Conservation (phyloP, 2,888 invertebrate species). For the Plebejus anna region DNA sequence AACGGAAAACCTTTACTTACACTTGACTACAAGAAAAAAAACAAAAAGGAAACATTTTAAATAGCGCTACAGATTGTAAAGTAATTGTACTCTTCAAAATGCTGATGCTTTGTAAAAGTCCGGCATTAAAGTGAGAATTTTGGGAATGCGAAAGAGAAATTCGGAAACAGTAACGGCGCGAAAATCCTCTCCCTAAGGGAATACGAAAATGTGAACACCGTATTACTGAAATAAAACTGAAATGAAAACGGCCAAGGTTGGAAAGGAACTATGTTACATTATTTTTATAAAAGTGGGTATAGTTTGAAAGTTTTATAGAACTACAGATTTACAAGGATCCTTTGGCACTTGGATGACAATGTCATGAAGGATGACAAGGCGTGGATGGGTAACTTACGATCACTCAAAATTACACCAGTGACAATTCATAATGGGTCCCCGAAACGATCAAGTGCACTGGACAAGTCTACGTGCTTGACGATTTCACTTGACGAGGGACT, state of each 20-base stretch:
- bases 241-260: constrained; percentile 11
- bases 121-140: constrained; percentile 14
- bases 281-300: background rate
- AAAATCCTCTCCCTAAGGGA: constrained; percentile 22
- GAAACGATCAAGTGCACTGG: too few species aligned
- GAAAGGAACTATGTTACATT: background rate
- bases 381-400: background rate
- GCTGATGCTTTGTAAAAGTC: constrained; percentile 4
- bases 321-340: background rate
- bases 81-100: constrained; percentile 8
- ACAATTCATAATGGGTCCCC: too few species aligned
- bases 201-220: constrained; percentile 17
- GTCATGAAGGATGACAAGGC: too few species aligned
- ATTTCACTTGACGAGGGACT: too few species aligned
- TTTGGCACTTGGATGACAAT: background rate
- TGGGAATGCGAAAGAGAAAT: constrained; percentile 24
- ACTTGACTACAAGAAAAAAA: background rate
- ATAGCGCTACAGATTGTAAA: background rate
- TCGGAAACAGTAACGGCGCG: constrained; percentile 25
- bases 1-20: background rate
- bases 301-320: background rate
- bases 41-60: background rate
- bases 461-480: too few species aligned
- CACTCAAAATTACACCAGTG: background rate
- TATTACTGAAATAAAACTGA: constrained; percentile 16